Evolutionary conservation across 2,888 invertebrate genomes (phyloP), one percentile per base, ranked within the genome.

Genomic region (Brenthis hecate): DNA sequence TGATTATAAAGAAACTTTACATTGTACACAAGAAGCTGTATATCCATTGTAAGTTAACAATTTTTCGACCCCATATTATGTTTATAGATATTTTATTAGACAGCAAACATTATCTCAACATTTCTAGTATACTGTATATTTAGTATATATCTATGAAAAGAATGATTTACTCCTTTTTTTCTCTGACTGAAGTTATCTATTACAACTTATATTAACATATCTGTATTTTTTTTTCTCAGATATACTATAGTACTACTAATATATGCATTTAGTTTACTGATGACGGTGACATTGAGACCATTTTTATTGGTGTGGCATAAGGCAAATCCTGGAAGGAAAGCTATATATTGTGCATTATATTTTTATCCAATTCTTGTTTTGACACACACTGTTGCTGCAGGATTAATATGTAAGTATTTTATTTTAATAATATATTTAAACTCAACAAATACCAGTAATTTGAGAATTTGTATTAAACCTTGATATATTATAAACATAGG

Each of bases 1-100:
- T 0, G 97, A 98, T 86, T 99, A 98, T 88, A 96, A 96, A 69
- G 95, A 95, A 72, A 96, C 96, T 19, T 86, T 99, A 65, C 96
- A 98, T 87, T 99, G 99, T 86, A 98, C 99, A 0, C 98, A 99
- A 82, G 99, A 99, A 91, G 98, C 99, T 68, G 99, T 99, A 0
- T 99, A 98, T 93, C 99, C 99, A 56, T 90, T 99, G 98, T 99
- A 94, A 95, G 96, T 94, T 0, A 43, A 43, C 11, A 11, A 28
- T 28, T 28, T 43, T 43, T 43, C 2, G 11, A 43, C 11, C 11
- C 36, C 36, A 11, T 43, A 43, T 8, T 43, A 11, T 11, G 3
- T 43, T 43, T 11, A 11, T 8, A 43, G 28, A 28, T 0, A 11
- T 43, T 43, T 43, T 11, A 43, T 43, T 43, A 43, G 3, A 43